Conservation (phyloP, 2,113 vertebrate genomes). For the Varanus salvator region DNA sequence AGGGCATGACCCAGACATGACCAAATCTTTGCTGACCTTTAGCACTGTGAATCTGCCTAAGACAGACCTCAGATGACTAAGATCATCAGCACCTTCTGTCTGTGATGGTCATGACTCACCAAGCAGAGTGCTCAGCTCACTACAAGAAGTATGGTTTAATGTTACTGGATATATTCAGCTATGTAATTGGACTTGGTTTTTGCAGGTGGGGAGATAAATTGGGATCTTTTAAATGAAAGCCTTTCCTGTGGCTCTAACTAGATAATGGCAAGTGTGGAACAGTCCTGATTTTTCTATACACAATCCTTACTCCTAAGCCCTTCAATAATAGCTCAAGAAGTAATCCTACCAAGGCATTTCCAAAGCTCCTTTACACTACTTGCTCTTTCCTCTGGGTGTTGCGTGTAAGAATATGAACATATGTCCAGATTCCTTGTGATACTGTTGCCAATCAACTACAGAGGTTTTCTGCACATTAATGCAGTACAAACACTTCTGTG, state of each 20-base stretch:
- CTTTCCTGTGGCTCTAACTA: neutral
- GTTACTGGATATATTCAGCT: neutral
- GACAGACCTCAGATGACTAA: neutral
- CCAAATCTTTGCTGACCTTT: slow-evolving; percentile 57
- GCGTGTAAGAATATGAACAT: neutral
- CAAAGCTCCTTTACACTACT: neutral
- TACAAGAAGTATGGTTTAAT: neutral
- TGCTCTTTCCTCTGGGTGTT: neutral
- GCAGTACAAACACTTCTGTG: neutral
- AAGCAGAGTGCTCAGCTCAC: neutral
- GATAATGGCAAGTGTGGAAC: neutral
- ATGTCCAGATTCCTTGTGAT: too few species aligned
- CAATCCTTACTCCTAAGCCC: neutral
- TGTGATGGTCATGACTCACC: slow-evolving; percentile 6
- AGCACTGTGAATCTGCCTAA: slow-evolving; percentile 6
- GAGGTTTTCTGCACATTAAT: neutral
- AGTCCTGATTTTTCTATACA: neutral
- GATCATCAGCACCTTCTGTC: neutral
- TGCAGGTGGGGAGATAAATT: neutral
- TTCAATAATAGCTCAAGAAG: neutral
- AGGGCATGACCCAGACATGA: slow-evolving; percentile 28
- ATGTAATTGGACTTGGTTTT: neutral
- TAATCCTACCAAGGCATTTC: neutral
- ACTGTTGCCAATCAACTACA: too few species aligned
- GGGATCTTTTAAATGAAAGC: neutral